A percentile compares a stretch with the other conserved stretches of the same genome.
phyloP scores from a whole-genome alignment of 2,888 invertebrate species.

The Pristionchus mayeri region DNA sequence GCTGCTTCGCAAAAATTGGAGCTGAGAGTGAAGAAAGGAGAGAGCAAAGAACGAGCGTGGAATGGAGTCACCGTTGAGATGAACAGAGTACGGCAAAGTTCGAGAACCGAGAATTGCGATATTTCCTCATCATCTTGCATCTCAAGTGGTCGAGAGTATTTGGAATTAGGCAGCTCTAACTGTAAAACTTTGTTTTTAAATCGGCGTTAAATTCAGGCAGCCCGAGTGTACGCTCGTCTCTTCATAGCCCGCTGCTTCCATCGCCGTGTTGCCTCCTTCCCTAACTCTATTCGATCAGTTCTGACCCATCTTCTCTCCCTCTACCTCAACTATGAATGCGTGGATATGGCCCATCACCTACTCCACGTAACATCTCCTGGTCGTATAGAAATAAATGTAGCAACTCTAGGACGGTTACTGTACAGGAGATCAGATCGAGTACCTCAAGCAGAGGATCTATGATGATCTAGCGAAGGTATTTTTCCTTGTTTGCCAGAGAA shows the following conservation, averaged over 20 bases:
- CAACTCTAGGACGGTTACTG: conserved; percentile 67
- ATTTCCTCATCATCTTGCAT: neutral
- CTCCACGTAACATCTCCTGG: conserved; percentile 41
- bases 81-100: conserved; percentile 34
- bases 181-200: no score
- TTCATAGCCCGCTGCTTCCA: conserved; percentile 36
- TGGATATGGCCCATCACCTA: conserved; percentile 42
- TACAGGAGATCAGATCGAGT: conserved; percentile 61
- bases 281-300: neutral
- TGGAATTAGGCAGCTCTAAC: no score
- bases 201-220: no score
- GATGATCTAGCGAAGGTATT: conserved; percentile 77
- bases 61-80: conserved; percentile 45
- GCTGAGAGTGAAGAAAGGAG: neutral
- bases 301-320: conserved; percentile 40
- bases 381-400: neutral
- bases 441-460: conserved; percentile 63
- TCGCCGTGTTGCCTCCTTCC: neutral
- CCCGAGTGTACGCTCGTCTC: conserved; percentile 48
- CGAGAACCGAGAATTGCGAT: no score
- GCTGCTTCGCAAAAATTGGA: neutral
- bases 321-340: conserved; percentile 32
- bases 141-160: no score
- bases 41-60: conserved; percentile 39
- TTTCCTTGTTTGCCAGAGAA: neutral